phyloP scores from a whole-genome alignment of 2,113 vertebrate genomes.

The Canis aureus region DNA sequence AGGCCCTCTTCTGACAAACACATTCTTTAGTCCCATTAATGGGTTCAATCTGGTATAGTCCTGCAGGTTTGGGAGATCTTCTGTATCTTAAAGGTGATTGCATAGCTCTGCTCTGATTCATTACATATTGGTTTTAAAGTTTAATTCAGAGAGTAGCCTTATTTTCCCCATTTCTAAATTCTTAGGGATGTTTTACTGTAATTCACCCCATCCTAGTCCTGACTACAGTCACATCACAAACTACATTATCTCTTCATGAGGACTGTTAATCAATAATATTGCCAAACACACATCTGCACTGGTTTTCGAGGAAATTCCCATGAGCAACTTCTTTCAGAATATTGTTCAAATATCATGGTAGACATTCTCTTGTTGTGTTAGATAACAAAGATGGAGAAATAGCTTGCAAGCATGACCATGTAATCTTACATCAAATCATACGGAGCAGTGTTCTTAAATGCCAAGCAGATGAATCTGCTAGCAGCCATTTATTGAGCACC shows the following conservation, averaged over 20 bases:
- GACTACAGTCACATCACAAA: not conserved
- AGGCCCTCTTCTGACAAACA: not conserved
- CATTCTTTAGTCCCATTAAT: not conserved
- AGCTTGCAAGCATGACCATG: not conserved
- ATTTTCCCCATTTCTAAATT: not conserved
- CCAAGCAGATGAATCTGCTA: not conserved
- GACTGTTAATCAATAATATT: not conserved
- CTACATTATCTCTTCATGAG: not conserved
- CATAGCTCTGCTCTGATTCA: not conserved
- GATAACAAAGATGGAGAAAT: not conserved
- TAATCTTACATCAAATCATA: not conserved
- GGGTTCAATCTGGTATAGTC: not conserved
- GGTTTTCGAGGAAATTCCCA: conserved; percentile 19
- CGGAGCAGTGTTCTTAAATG: not conserved
- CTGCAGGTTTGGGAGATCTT: not conserved
- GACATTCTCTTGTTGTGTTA: not conserved
- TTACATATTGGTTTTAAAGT: conserved; percentile 19
- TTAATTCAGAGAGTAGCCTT: not conserved
- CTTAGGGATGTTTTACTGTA: not conserved
- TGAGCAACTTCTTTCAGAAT: conserved; percentile 36
- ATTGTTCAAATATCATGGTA: not conserved
- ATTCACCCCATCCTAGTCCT: not conserved
- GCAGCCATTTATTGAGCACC: conserved; percentile 16
- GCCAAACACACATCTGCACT: not conserved
- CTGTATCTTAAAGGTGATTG: not conserved